Evolutionary conservation across 2,888 invertebrate genomes (phyloP).

Genomic region (Orchesellides sinensis): DNA sequence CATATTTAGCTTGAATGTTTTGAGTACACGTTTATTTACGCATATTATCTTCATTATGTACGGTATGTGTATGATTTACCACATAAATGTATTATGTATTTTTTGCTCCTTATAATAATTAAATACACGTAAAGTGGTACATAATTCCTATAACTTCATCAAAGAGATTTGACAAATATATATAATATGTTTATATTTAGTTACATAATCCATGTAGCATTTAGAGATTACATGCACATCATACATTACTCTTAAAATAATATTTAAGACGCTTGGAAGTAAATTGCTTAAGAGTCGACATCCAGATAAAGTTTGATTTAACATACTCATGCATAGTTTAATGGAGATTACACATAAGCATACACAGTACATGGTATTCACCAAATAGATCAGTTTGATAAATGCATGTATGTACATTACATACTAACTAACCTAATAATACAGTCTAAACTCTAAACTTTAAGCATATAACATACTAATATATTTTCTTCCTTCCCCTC

Average conservation of each 20-base stretch:
- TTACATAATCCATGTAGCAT: background rate
- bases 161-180: background rate
- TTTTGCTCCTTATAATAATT: constrained; percentile 2
- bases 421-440: too few relatives aligned
- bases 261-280: background rate
- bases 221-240: background rate
- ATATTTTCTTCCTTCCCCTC: background rate
- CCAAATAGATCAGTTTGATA: too few relatives aligned
- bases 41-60: too few relatives aligned
- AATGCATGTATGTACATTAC: too few relatives aligned
- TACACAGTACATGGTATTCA: too few relatives aligned
- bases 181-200: too few relatives aligned
- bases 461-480: background rate
- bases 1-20: too few relatives aligned
- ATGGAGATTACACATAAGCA: background rate
- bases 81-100: constrained; percentile 12
- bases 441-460: too few relatives aligned
- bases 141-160: background rate
- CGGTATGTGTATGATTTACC: constrained; percentile 16
- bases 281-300: background rate
- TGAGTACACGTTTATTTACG: too few relatives aligned
- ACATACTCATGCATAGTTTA: too few relatives aligned
- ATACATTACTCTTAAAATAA: background rate
- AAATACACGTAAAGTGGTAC: constrained; percentile 20
- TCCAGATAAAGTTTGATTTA: background rate